A percentile compares a stretch with the other conserved stretches of the same genome.
These are phyloP conservation scores for Drosophila borborema DNA, from an alignment of 2,888 invertebrate genomes.

Conservation along the genomic window DNA sequence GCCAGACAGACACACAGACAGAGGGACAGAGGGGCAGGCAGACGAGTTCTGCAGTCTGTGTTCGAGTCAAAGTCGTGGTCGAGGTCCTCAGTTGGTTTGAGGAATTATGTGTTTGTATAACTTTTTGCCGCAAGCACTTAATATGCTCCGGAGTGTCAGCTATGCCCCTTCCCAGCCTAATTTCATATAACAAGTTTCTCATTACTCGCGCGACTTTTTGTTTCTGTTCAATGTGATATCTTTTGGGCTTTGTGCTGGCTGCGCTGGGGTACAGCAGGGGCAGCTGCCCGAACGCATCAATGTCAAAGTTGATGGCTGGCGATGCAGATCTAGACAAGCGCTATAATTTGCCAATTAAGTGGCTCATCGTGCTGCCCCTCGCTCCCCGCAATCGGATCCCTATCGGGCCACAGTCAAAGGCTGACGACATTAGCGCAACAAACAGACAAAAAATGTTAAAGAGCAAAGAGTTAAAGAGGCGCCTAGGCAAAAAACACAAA, in stretches of 20 bases:
- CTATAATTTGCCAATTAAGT: constrained; percentile 79
- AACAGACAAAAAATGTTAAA: constrained; percentile 13
- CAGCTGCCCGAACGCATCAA: constrained; percentile 74
- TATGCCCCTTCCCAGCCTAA: constrained; percentile 50
- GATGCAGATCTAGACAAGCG: constrained; percentile 73
- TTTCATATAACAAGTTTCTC: constrained; percentile 78
- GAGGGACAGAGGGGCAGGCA: background rate
- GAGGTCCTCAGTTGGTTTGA: constrained; percentile 41
- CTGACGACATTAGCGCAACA: constrained; percentile 63
- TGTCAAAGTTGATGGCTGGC: constrained; percentile 72
- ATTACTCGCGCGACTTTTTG: constrained; percentile 53
- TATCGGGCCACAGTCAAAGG: constrained; percentile 54
- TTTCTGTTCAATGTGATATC: constrained; percentile 3
- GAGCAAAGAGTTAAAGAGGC: constrained; percentile 23
- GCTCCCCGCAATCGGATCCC: constrained; percentile 37
- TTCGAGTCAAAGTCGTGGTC: constrained; percentile 22
- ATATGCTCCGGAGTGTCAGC: constrained; percentile 44
- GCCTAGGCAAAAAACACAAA: constrained; percentile 31
- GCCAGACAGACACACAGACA: background rate
- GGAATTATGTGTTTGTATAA: constrained; percentile 74
- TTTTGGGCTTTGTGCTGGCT: constrained; percentile 7
- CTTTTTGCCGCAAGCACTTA: constrained; percentile 59
- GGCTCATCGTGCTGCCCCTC: constrained; percentile 37
- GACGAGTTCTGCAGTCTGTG: constrained; percentile 1
- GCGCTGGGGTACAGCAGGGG: constrained; percentile 5